A percentile compares a stretch with the other conserved stretches of the same genome.
Conservation (phyloP, 2,888 invertebrate genomes). For the Platypus cylindrus region DNA sequence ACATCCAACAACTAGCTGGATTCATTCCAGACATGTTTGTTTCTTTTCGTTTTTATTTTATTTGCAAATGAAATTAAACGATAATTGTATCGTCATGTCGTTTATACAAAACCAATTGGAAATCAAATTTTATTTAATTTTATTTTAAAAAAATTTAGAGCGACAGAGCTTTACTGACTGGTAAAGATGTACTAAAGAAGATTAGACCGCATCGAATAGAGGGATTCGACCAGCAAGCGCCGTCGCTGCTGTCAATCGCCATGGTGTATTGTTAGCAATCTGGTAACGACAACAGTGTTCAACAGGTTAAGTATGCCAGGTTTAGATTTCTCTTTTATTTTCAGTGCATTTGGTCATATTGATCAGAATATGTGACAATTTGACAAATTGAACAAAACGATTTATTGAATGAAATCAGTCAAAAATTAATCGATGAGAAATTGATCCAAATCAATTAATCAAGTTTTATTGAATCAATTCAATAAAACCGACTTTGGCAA, state of each 20-base stretch:
- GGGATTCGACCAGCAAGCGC: slow-evolving; percentile 5
- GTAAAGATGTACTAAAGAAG: slow-evolving; percentile 9
- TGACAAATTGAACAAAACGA: no score
- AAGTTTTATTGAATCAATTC: no score
- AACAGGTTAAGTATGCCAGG: slow-evolving; percentile 11
- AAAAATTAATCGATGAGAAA: no score
- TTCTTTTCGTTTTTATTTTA: background rate
- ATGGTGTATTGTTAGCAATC: slow-evolving; percentile 7
- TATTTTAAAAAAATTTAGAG: no score
- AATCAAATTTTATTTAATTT: no score
- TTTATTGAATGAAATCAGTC: no score
- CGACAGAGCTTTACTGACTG: slow-evolving; percentile 7
- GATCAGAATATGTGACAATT: no score
- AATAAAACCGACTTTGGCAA: no score
- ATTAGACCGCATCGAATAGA: slow-evolving; percentile 8
- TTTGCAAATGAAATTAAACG: background rate
- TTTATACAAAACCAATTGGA: slow-evolving; percentile 13
- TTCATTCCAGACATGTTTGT: slow-evolving; percentile 44
- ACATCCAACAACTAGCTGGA: slow-evolving; percentile 64
- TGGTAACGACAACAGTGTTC: slow-evolving; percentile 13
- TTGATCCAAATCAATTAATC: no score
- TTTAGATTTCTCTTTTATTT: no score
- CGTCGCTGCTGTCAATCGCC: slow-evolving; percentile 10
- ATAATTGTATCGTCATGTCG: slow-evolving; percentile 8
- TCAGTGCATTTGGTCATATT: no score